These are phyloP conservation scores for Ictalurus furcatus DNA, from an alignment of 2,113 vertebrate species.

Conservation along the genomic window DNA sequence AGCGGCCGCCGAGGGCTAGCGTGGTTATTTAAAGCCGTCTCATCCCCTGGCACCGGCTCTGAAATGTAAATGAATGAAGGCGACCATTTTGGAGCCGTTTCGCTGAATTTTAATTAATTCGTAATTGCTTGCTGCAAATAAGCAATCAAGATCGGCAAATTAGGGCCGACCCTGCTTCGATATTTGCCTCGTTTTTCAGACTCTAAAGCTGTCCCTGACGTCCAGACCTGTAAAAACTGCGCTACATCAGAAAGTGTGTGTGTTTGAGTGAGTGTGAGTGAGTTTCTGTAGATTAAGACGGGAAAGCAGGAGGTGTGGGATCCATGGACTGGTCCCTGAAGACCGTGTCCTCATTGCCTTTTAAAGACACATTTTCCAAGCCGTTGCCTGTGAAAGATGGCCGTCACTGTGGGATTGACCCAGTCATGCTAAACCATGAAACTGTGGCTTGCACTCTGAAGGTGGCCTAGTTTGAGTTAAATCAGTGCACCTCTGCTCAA, in stretches of 20 bases:
- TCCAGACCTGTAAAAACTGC: not conserved
- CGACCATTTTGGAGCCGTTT: slow-evolving; percentile 7
- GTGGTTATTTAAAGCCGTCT: slow-evolving; percentile 1
- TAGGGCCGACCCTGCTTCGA: slow-evolving; percentile 23
- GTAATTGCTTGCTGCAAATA: slow-evolving; percentile 45
- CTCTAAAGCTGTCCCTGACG: slow-evolving; percentile 13
- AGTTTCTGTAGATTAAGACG: not conserved
- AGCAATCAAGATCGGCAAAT: slow-evolving; percentile 50
- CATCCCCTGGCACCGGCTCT: not conserved
- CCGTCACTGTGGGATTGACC: slow-evolving; percentile 60
- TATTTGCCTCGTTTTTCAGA: slow-evolving; percentile 23
- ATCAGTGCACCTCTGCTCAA: slow-evolving; percentile 16
- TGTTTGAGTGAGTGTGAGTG: not conserved
- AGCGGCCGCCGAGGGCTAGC: not conserved
- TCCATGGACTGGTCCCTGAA: slow-evolving; percentile 24
- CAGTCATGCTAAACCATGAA: slow-evolving; percentile 60
- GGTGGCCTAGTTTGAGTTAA: slow-evolving; percentile 41
- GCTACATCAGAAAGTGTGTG: not conserved
- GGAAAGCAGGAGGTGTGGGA: not conserved
- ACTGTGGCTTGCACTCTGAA: slow-evolving; percentile 3
- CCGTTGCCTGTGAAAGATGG: slow-evolving; percentile 73
- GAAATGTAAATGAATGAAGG: slow-evolving; percentile 38
- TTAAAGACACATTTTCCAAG: slow-evolving; percentile 75
- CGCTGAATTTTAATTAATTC: slow-evolving; percentile 45
- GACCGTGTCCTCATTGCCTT: slow-evolving; percentile 65